Base-by-base conservation (phyloP, 2,888 invertebrate species). In the Agrotis segetum region DNA sequence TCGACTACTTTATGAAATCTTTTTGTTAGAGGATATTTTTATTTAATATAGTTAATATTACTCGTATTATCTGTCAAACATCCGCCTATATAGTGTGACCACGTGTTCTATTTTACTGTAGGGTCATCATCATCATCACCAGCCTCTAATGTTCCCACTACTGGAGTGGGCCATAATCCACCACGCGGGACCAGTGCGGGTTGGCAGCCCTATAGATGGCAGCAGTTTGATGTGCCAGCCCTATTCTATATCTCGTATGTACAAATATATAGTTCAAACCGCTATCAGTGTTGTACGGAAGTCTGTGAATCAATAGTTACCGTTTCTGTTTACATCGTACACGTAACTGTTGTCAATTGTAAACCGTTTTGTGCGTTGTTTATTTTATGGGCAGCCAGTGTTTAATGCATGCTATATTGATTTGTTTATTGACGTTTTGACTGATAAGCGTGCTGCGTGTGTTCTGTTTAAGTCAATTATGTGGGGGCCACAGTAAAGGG, bases 231-330 rank as follows among this genome's bases (percentile, higher is more conserved):
- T 13, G 68, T 59, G 67, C 7, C 72, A 85, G 9, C 84, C 86
- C 84, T 85, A 71, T 61, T 55, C 14, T 64, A 34, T 65, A 59
- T 49, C 52, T 67, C 67, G 64, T 67, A 63, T 44, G 60, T 65
- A 77, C 44, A 67, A 55, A 65, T 55, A 60, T 67, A 75, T 50
- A 72, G 55, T 76, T 44, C 14, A 17, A 49, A 71, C 71, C 55
- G 70, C 84, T 85, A 85, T 87, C 87, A 85, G 74, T 88, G 34
- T 83, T 83, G 86, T 86, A 85, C 82, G 84, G 83, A 85, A 87
- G 86, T 81, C 81, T 70, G 74, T 79, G 84, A 86, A 89, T 90
- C 91, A 87, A 89, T 88, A 88, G 85, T 85, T 85, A 85, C 87
- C 65, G 84, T 84, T 83, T 81, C 74, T 81, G 85, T 85, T 81